These are phyloP conservation scores for Labeo rohita DNA, from an alignment of 2,113 vertebrate genomes.

Conservation along the genomic window DNA sequence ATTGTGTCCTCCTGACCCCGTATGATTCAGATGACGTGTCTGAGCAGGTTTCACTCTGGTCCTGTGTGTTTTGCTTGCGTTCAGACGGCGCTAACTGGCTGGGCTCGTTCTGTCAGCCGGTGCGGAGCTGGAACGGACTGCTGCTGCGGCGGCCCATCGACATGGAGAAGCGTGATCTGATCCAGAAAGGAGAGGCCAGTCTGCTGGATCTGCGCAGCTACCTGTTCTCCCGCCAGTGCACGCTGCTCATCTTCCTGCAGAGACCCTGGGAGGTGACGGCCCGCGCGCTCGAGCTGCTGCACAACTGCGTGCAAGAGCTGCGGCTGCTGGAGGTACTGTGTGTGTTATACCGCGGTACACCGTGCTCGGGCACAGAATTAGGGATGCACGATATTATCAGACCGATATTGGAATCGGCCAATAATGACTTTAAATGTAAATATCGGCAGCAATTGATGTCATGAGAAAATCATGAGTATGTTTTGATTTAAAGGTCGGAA, in stretches of 20 bases:
- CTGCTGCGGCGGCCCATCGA: conserved; percentile 93
- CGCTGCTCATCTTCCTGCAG: conserved; percentile 93
- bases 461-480: no score
- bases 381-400: no score
- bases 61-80: conserved; percentile 37
- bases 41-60: neutral
- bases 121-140: conserved; percentile 92
- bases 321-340: conserved; percentile 87
- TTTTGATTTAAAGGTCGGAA: no score
- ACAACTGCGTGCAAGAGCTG: conserved; percentile 97
- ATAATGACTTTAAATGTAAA: no score
- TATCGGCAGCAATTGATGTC: no score
- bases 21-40: no score
- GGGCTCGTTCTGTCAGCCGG: conserved; percentile 93
- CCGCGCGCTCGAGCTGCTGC: conserved; percentile 91
- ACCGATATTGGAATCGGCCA: no score
- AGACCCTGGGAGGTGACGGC: conserved; percentile 96
- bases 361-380: no score
- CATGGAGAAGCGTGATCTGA: conserved; percentile 95
- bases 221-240: conserved; percentile 97
- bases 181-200: conserved; percentile 89
- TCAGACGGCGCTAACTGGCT: conserved; percentile 97
- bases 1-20: no score
- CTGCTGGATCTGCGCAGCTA: conserved; percentile 95
- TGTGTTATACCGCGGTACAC: neutral